Evolutionary conservation across 2,113 vertebrate genomes (phyloP).

Genomic region (Pteropus alecto): DNA sequence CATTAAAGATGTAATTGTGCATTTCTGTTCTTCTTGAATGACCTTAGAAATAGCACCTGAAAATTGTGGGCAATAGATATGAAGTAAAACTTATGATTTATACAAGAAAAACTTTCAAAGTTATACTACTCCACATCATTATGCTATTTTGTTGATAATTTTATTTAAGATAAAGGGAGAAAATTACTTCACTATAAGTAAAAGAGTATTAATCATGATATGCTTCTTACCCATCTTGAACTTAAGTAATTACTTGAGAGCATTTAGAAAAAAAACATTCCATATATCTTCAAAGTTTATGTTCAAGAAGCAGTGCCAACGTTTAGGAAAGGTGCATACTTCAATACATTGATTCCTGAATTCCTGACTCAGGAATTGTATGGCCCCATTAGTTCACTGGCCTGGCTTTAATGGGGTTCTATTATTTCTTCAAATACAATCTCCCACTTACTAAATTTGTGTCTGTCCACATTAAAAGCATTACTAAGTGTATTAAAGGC

Average conservation of each 20-base stretch:
- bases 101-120: background rate
- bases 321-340: background rate
- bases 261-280: background rate
- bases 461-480: background rate
- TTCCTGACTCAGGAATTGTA: background rate
- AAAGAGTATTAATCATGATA: background rate
- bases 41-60: background rate
- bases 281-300: background rate
- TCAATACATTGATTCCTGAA: background rate
- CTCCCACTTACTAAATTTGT: background rate
- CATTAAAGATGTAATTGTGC: background rate
- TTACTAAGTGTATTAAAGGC: background rate
- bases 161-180: background rate
- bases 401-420: background rate
- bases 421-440: background rate
- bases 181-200: background rate
- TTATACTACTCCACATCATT: background rate
- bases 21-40: background rate
- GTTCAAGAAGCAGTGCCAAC: background rate
- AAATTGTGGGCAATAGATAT: background rate
- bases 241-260: background rate
- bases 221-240: background rate
- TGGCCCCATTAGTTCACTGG: background rate
- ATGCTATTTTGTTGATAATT: background rate
- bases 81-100: background rate